Conservation (phyloP, 2,797 vertebrate genomes). For the Knipowitschia caucasica region DNA sequence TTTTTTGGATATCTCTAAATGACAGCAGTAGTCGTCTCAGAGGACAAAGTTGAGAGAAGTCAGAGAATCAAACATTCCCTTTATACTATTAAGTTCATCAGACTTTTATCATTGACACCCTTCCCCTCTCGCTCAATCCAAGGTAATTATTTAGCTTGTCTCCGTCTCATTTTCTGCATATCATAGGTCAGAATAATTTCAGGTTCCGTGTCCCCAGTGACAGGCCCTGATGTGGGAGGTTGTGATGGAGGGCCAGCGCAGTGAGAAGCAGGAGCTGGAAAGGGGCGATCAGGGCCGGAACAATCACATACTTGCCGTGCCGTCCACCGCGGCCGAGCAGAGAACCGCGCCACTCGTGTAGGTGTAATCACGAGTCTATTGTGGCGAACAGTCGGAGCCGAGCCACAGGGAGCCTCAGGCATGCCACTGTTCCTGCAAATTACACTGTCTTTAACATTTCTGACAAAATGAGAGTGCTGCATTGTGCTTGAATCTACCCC, state of each 20-base stretch:
- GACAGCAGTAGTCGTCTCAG: too few relatives aligned
- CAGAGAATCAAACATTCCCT: too few relatives aligned
- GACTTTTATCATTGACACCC: constrained; percentile 12
- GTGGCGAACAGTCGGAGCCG: constrained; percentile 68
- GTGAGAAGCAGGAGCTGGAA: constrained; percentile 46
- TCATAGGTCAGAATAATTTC: constrained; percentile 31
- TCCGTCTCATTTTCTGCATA: constrained; percentile 11
- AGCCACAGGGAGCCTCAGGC: constrained; percentile 46
- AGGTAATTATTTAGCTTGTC: constrained; percentile 16
- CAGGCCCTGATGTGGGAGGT: constrained; percentile 47
- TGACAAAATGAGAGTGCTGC: constrained; percentile 49
- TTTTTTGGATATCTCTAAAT: too few relatives aligned
- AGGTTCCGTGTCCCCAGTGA: constrained; percentile 30
- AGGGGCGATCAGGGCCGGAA: constrained; percentile 39
- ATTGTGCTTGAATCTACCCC: constrained; percentile 29
- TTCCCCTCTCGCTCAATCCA: neutral
- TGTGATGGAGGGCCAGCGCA: constrained; percentile 43
- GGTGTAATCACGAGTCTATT: constrained; percentile 79
- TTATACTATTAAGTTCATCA: too few relatives aligned
- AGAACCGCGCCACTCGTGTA: constrained; percentile 52
- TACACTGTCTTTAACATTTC: constrained; percentile 61
- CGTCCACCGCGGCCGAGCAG: constrained; percentile 49
- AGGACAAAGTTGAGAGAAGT: too few relatives aligned
- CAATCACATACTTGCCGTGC: constrained; percentile 69
- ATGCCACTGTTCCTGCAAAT: constrained; percentile 51